A percentile compares a stretch with the other conserved stretches of the same genome.
These are phyloP conservation scores for Eudasyphora cyanicolor DNA, from an alignment of 2,888 invertebrate genomes.

Conservation along the genomic window DNA sequence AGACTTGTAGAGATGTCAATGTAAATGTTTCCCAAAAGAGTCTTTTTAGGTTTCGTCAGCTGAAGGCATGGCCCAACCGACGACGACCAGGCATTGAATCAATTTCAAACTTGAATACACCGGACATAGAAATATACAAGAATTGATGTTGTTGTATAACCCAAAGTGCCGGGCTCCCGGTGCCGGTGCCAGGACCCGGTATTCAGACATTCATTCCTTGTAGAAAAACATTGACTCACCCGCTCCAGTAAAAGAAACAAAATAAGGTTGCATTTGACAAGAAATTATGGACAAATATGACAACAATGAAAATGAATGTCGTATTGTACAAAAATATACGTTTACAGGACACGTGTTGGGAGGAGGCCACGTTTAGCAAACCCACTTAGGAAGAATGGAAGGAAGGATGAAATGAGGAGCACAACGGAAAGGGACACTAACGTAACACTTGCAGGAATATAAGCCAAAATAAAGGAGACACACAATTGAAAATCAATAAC, in stretches of 20 bases:
- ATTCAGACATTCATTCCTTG: neutral
- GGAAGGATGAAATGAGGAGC: neutral
- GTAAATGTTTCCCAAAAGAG: slow-evolving; percentile 4
- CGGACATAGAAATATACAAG: neutral
- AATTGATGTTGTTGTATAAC: neutral
- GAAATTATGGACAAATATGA: slow-evolving; percentile 36
- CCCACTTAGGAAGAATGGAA: too few species aligned
- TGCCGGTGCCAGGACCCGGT: too few species aligned
- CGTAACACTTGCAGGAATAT: neutral
- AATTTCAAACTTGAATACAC: slow-evolving; percentile 26
- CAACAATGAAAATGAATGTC: slow-evolving; percentile 7
- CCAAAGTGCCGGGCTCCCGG: neutral
- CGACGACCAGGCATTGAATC: slow-evolving; percentile 25
- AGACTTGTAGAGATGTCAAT: neutral
- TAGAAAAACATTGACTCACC: too few species aligned
- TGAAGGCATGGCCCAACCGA: too few species aligned
- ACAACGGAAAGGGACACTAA: neutral
- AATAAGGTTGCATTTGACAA: slow-evolving; percentile 32
- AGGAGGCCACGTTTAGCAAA: neutral
- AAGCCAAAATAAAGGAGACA: neutral
- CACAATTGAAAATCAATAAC: slow-evolving; percentile 21
- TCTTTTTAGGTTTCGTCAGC: slow-evolving; percentile 16
- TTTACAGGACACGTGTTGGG: slow-evolving; percentile 8
- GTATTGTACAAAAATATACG: neutral
- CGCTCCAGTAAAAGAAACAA: too few species aligned